Conservation (phyloP, 2,888 invertebrate species). For the Alloplasta piceator region DNA sequence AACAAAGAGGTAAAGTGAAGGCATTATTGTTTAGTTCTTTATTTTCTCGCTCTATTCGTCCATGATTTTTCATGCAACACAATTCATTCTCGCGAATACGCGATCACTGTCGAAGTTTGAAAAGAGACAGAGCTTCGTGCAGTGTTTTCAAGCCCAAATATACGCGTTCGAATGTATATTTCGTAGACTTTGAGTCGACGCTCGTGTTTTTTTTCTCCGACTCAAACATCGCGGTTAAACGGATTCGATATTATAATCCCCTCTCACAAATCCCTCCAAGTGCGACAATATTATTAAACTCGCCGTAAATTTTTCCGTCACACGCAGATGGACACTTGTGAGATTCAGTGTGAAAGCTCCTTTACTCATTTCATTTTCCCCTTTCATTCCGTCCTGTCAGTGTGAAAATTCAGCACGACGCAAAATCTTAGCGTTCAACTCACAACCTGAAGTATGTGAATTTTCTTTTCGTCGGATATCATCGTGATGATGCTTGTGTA, state of each 20-base stretch:
- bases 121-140: slow-evolving; percentile 4
- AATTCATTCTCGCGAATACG: not conserved
- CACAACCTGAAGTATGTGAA: slow-evolving; percentile 43
- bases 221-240: slow-evolving; percentile 63
- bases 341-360: slow-evolving; percentile 35
- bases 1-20: slow-evolving; percentile 67
- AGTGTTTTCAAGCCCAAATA: slow-evolving; percentile 24
- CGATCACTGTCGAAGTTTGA: slow-evolving; percentile 1
- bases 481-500: slow-evolving; percentile 50
- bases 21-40: slow-evolving; percentile 41
- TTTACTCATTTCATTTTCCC: slow-evolving; percentile 4
- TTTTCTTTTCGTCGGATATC: slow-evolving; percentile 44
- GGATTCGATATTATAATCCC: slow-evolving; percentile 60
- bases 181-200: slow-evolving; percentile 70
- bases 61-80: not conserved
- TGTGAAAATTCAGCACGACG: slow-evolving; percentile 20
- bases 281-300: slow-evolving; percentile 6
- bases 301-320: slow-evolving; percentile 9
- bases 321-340: slow-evolving; percentile 50
- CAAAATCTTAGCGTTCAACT: slow-evolving; percentile 16
- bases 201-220: slow-evolving; percentile 45
- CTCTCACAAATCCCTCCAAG: not conserved
- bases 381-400: slow-evolving; percentile 10
- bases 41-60: not conserved
- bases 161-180: slow-evolving; percentile 13